Base-by-base conservation (phyloP, 2,113 vertebrate genomes). In the Syngnathus floridae region DNA sequence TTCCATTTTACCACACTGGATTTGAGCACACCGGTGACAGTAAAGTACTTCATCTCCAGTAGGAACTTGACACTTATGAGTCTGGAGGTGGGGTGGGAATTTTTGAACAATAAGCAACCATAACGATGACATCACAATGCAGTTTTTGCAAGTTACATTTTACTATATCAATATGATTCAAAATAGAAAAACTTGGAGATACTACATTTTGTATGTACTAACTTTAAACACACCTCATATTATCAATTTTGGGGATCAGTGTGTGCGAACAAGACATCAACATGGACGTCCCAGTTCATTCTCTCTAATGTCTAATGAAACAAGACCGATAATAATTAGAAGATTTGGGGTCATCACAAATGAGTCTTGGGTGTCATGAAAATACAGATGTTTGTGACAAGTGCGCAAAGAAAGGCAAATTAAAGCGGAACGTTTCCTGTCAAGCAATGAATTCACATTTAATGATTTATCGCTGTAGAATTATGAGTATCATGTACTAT, bases 331-430 rank as follows among this genome's bases (percentile, higher is more conserved):
- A 9, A 40, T 40, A 40, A 40, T 40, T 9, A 40, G 9, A 9
- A 7, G 38, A 6, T 40, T 7, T 40, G 38, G 38, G 71, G 70
- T 64, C 76, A 85, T 78, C 80, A 71, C 58, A 6, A 66, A 51
- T 26, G 36, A 66, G 46, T 71, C 67, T 76, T 65, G 81, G 79
- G 70, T 81, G 74, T 67, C 78, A 55, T 61, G 61, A 78, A 65
- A 70, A 73, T 41, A 69, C 56, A 75, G 61, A 71, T 38, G 40
- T 82, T 80, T 74, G 71, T 73, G 55, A 65, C 73, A 46, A 69
- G 57, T 70, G 74, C 76, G 65, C 67, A 79, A 79, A 69, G 56
- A 68, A 62, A 80, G 59, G 59, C 58, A 79, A 78, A 78, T 82
- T 71, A 79, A 61, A 77, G 37, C 56, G 67, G 57, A 74, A 61